Conservation (phyloP, 1,140 invertebrate genomes). For the Fragariocoptes setiger region DNA sequence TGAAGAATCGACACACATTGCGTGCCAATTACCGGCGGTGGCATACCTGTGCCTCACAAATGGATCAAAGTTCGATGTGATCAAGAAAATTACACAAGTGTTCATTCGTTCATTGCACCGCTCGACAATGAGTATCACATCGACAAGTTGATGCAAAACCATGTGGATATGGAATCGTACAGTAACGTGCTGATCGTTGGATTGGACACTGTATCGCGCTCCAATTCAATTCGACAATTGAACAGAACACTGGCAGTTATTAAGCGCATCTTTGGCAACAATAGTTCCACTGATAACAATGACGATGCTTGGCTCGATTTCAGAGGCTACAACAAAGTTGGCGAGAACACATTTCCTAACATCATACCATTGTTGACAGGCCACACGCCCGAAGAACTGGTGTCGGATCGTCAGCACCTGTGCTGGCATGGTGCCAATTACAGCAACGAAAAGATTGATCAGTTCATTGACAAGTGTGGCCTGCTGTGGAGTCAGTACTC, state of each 20-base stretch:
- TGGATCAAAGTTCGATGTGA: background rate
- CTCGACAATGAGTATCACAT: background rate
- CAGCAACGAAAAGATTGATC: slow-evolving; percentile 2
- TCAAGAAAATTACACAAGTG: background rate
- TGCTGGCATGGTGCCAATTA: slow-evolving; percentile 5
- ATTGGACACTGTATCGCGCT: slow-evolving; percentile 24
- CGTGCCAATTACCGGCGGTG: background rate
- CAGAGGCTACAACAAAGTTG: slow-evolving; percentile 18
- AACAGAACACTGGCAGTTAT: slow-evolving; percentile 19
- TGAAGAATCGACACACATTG: background rate
- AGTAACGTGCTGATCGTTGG: slow-evolving; percentile 21
- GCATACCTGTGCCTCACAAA: background rate
- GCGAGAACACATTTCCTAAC: slow-evolving; percentile 20
- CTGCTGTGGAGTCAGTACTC: slow-evolving; percentile 17
- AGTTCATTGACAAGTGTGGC: slow-evolving; percentile 8
- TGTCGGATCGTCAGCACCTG: no score
- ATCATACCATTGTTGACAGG: slow-evolving; percentile 17
- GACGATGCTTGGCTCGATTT: slow-evolving; percentile 15
- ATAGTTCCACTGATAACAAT: slow-evolving; percentile 17
- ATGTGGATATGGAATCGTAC: background rate
- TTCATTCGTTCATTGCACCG: background rate
- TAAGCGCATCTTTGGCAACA: no score
- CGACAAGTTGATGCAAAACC: background rate
- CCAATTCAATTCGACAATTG: slow-evolving; percentile 25
- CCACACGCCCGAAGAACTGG: background rate